Base-by-base conservation (phyloP, 2,888 invertebrate species). In the Pseudococcus viburni region DNA sequence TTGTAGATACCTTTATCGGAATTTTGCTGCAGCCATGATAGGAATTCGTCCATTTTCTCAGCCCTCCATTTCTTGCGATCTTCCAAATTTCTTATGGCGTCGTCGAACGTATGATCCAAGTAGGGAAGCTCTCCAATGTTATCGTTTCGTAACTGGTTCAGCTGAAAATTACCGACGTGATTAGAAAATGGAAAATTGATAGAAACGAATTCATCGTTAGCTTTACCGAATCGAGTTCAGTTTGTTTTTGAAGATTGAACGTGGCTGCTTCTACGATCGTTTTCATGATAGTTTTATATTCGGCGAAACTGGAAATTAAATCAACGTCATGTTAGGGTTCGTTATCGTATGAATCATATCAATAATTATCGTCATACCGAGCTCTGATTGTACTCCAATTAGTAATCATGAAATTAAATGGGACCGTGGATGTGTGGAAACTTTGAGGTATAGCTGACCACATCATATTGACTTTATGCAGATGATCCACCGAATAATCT, bases 401-500 rank as follows among this genome's bases (percentile, higher is more conserved):
- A 4, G 64, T 19, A 1, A 85, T 64, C 85, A 85, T 59, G 19
- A 59, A 85, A 19, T 85, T 12, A 64, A 59, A 85, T 19, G 85
- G 85, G n/a, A 33, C 59, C 12, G 39, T 55, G 19, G 85, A 59
- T 9, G 42, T 19, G 17, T 59, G 51, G 11, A 85, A 85, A 59
- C 59, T 85, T 55, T 85, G 51, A 7, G 59, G 59, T n/a, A 64
- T 42, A 6, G 85, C 85, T 11, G 55, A 33, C 85, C 85, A 85
- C 39, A 85, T 64, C 64, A 59, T 42, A 15, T 19, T 33, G n/a
- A 85, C 64, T 85, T 64, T 55, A 17, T 59, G 55, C 15, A 85
- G 12, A 39, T 59, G 85, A 55, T 59, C 55, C n/a, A 59, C 85
- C n/a, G 85, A 85, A n/a, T 85, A 59, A 64, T 64, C 64, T 2